Conservation (phyloP, 2,797 vertebrate species). For the Muscicapa comitata region DNA sequence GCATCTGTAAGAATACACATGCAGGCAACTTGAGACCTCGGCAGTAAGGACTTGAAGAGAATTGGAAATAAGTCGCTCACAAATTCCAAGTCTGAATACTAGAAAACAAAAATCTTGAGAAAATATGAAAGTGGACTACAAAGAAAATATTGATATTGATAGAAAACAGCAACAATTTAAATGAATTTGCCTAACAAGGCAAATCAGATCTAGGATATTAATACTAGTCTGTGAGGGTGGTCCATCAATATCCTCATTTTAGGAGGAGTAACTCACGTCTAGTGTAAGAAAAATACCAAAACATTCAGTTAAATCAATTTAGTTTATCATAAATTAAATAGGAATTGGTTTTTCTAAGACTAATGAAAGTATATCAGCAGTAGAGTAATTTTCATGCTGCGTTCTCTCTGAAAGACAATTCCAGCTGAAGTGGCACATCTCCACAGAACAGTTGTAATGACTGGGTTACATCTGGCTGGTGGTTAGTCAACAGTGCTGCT, state of each 20-base stretch:
- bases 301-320: neutral
- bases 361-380: neutral
- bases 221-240: neutral
- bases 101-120: neutral
- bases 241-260: neutral
- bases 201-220: neutral
- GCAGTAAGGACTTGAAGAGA: neutral
- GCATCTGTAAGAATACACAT: neutral
- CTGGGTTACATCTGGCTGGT: neutral
- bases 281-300: neutral
- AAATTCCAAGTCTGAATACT: neutral
- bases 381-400: neutral
- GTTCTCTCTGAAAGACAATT: neutral
- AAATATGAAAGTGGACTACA: neutral
- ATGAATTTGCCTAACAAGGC: accelerated
- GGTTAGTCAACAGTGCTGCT: neutral
- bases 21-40: neutral
- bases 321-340: neutral
- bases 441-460: neutral
- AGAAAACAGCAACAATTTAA: neutral
- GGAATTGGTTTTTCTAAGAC: neutral
- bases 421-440: neutral
- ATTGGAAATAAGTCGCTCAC: neutral
- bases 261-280: neutral
- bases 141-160: neutral